Conservation (phyloP, 1,140 invertebrate genomes). For the Neodiprion virginianus region DNA sequence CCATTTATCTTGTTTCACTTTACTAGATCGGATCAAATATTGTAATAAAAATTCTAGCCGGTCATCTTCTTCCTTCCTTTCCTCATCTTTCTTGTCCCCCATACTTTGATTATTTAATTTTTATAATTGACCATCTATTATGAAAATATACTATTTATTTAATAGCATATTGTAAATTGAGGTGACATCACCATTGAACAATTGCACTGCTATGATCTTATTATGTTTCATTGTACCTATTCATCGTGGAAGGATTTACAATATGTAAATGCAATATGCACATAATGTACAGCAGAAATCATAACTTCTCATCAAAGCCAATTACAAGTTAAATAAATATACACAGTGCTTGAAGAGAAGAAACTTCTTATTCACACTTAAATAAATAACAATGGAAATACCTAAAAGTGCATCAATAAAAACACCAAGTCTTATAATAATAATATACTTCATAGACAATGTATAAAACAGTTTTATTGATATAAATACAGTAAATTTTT, state of each 20-base stretch:
- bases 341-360: too few relatives aligned
- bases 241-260: too few relatives aligned
- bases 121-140: neutral
- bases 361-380: too few relatives aligned
- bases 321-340: too few relatives aligned
- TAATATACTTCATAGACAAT: too few relatives aligned
- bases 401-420: too few relatives aligned
- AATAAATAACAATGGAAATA: too few relatives aligned
- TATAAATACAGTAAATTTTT: too few relatives aligned
- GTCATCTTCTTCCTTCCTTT: conserved; percentile 45
- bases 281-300: neutral
- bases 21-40: conserved; percentile 46
- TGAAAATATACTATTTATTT: neutral
- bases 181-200: neutral
- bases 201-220: neutral
- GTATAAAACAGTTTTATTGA: too few relatives aligned
- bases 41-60: conserved; percentile 49
- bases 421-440: too few relatives aligned
- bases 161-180: neutral
- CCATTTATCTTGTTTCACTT: conserved; percentile 79
- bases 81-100: conserved; percentile 39
- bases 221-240: neutral
- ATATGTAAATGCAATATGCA: too few relatives aligned
- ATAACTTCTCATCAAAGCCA: neutral
- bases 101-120: conserved; percentile 22